These are phyloP conservation scores for Morpho achilles DNA, from an alignment of 2,888 invertebrate genomes.

Conservation along the genomic window DNA sequence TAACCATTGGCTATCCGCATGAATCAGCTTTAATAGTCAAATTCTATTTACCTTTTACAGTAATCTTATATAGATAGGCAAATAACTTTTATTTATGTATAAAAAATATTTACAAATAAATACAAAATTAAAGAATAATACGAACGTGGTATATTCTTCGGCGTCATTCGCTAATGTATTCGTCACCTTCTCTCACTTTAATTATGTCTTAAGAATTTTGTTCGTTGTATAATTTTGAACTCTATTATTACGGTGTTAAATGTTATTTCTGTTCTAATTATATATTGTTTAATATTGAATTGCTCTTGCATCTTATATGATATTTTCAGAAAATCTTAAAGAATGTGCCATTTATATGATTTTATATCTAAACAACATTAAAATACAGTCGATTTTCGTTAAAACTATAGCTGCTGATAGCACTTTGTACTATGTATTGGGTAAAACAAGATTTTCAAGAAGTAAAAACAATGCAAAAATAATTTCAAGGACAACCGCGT, in stretches of 20 bases:
- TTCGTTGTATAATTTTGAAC: constrained; percentile 1
- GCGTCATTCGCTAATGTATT: constrained; percentile 23
- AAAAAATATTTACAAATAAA: background rate
- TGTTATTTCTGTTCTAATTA: constrained; percentile 7
- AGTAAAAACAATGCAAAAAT: constrained; percentile 28
- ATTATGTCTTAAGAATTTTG: constrained; percentile 5
- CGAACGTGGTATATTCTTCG: constrained; percentile 14
- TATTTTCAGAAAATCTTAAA: constrained; percentile 1
- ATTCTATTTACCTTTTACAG: too few relatives aligned
- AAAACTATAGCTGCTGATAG: background rate
- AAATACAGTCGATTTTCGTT: constrained; percentile 1
- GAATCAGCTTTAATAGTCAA: too few relatives aligned
- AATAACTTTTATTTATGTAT: too few relatives aligned
- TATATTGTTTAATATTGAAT: constrained; percentile 10
- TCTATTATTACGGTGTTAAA: background rate
- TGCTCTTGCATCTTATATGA: constrained; percentile 6
- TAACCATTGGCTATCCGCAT: too few relatives aligned
- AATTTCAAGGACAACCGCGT: constrained; percentile 6
- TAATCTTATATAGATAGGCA: too few relatives aligned
- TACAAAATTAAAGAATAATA: background rate
- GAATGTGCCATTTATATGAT: background rate
- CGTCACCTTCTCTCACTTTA: constrained; percentile 18
- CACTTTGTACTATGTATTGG: background rate
- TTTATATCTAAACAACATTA: background rate
- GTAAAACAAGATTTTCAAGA: constrained; percentile 28